phyloP scores from a whole-genome alignment of 2,797 vertebrate species.

The Coreius guichenoti region DNA sequence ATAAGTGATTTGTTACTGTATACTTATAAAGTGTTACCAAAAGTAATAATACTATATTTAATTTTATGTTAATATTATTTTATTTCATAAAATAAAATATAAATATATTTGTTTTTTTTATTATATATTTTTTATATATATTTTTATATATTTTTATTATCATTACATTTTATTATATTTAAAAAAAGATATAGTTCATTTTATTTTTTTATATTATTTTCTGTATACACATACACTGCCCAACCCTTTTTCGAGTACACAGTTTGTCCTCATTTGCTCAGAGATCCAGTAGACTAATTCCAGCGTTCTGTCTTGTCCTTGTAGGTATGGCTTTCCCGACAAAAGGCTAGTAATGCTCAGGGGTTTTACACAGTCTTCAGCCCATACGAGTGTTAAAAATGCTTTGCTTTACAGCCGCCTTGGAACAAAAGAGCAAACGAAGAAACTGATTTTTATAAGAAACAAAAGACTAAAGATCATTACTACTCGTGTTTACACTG shows the following conservation, averaged over 20 bases:
- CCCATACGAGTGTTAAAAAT: constrained; percentile 87
- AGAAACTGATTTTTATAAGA: constrained; percentile 48
- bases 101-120: too few species aligned
- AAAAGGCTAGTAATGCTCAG: constrained; percentile 96
- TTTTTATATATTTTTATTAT: not conserved
- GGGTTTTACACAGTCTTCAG: constrained; percentile 81
- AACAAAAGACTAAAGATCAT: constrained; percentile 72
- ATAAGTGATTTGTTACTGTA: too few species aligned
- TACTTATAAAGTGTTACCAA: too few species aligned
- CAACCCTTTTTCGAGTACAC: not conserved
- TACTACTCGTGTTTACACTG: constrained; percentile 77
- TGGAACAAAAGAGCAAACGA: constrained; percentile 60
- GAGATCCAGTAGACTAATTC: constrained; percentile 68
- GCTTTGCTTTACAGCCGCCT: constrained; percentile 86
- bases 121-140: not conserved
- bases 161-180: not conserved
- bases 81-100: not conserved
- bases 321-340: constrained; percentile 99
- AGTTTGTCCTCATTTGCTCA: constrained; percentile 7
- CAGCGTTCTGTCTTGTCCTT: constrained; percentile 94
- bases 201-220: not conserved
- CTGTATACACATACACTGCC: not conserved
- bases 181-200: not conserved
- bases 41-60: too few species aligned
- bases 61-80: not conserved